phyloP scores from a whole-genome alignment of 2,888 invertebrate species.

The Exocentrus adspersus region DNA sequence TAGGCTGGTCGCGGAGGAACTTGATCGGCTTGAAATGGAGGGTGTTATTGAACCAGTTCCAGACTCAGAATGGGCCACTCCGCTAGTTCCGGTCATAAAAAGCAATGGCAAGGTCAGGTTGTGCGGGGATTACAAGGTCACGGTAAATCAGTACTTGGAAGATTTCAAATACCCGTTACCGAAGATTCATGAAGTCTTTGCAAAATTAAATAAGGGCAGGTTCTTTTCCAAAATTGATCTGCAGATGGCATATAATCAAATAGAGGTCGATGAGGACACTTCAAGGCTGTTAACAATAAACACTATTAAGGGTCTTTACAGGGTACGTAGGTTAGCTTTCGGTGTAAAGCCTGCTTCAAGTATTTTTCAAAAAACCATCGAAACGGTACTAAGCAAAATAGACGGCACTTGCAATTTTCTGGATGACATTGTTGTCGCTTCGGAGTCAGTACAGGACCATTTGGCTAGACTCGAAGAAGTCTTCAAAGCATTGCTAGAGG shows the following conservation, averaged over 20 bases:
- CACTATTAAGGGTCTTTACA: constrained; percentile 41
- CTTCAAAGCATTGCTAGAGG: not conserved
- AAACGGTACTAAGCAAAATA: constrained; percentile 51
- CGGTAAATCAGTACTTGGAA: constrained; percentile 39
- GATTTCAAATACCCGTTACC: constrained; percentile 36
- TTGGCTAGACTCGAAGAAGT: not conserved
- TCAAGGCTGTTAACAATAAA: constrained; percentile 54
- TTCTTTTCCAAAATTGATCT: constrained; percentile 41
- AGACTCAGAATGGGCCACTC: constrained; percentile 39
- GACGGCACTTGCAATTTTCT: constrained; percentile 49
- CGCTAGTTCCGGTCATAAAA: constrained; percentile 43
- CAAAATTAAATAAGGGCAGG: constrained; percentile 13
- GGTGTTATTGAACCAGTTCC: constrained; percentile 24
- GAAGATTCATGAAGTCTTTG: constrained; percentile 27
- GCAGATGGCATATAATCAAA: constrained; percentile 55
- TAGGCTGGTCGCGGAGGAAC: constrained; percentile 11
- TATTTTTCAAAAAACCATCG: constrained; percentile 56
- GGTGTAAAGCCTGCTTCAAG: constrained; percentile 56
- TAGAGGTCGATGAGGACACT: constrained; percentile 49
- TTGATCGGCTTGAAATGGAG: constrained; percentile 23
- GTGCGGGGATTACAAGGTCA: constrained; percentile 47
- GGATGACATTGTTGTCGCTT: constrained; percentile 53
- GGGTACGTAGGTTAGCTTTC: constrained; percentile 54
- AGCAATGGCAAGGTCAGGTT: constrained; percentile 36
- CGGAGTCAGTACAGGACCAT: not conserved